These are phyloP conservation scores for Microchrysa polita DNA, from an alignment of 2,888 invertebrate species.

Conservation along the genomic window DNA sequence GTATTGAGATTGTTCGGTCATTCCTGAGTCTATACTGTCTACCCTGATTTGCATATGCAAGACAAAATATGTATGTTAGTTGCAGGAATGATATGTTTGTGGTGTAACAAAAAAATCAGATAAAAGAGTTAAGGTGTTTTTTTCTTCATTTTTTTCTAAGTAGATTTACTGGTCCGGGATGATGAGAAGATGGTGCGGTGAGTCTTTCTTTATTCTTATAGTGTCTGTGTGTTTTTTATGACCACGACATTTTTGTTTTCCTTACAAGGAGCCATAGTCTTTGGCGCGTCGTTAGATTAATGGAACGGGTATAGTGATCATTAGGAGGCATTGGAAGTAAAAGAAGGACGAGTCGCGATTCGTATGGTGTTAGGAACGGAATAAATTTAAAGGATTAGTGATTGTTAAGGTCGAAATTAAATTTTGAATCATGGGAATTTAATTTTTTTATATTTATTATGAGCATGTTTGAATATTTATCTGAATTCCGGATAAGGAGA, in stretches of 20 bases:
- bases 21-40: slow-evolving; percentile 24
- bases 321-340: not conserved
- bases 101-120: slow-evolving; percentile 36
- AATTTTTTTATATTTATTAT: slow-evolving; percentile 5
- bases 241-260: slow-evolving; percentile 25
- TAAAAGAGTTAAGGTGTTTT: too few species aligned
- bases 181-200: not conserved
- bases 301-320: not conserved
- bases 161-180: too few species aligned
- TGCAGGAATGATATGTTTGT: slow-evolving; percentile 12
- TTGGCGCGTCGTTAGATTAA: not conserved
- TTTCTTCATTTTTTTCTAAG: too few species aligned
- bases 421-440: slow-evolving; percentile 24
- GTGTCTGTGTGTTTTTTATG: slow-evolving; percentile 29
- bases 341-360: slow-evolving; percentile 7
- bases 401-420: not conserved
- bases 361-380: slow-evolving; percentile 50
- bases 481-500: slow-evolving; percentile 3
- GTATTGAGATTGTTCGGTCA: slow-evolving; percentile 34
- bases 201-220: not conserved
- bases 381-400: slow-evolving; percentile 52
- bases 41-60: slow-evolving; percentile 39
- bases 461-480: not conserved
- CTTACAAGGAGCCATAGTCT: not conserved
- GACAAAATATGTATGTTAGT: not conserved